Percentiles rank a stretch among this genome's conserved stretches.
These are phyloP conservation scores for Halcyon malimbica DNA, from an alignment of 2,113 vertebrate genomes.

Conservation along the genomic window DNA sequence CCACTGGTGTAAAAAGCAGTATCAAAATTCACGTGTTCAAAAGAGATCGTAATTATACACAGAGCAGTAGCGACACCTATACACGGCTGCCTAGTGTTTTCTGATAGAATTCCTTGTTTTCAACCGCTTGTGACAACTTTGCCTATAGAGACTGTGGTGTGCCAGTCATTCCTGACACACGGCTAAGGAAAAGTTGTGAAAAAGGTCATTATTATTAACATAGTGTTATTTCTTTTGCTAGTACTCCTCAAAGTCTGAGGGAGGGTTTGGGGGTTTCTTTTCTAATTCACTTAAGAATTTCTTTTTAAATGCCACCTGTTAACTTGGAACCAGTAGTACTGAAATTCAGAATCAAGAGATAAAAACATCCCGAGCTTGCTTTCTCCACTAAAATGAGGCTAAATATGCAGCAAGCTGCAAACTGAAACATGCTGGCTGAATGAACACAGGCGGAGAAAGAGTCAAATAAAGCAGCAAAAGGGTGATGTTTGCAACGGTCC, in stretches of 20 bases:
- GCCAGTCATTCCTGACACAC: not conserved
- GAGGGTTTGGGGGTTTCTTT: not conserved
- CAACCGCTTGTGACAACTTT: not conserved
- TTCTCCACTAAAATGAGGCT: not conserved
- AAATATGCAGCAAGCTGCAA: not conserved
- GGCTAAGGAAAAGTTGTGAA: not conserved
- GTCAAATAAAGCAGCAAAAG: not conserved
- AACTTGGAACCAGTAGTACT: not conserved
- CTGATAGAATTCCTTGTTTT: not conserved
- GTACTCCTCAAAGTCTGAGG: not conserved
- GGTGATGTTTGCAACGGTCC: not conserved
- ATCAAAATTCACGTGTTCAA: not conserved
- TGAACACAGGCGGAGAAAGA: fast-evolving
- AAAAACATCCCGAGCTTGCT: not conserved
- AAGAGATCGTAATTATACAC: not conserved
- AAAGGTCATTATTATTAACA: not conserved
- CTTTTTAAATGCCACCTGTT: not conserved
- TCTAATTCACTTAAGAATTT: not conserved
- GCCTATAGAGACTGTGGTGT: not conserved
- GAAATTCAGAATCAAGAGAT: not conserved
- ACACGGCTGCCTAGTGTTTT: not conserved
- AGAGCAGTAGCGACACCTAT: slow-evolving; percentile 57
- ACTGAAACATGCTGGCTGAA: not conserved
- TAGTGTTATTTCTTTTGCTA: not conserved
- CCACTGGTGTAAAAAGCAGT: not conserved